Evolutionary conservation across 1,140 invertebrate genomes (phyloP), one percentile per base, ranked within the genome.

Genomic region (Drosophila navojoa): DNA sequence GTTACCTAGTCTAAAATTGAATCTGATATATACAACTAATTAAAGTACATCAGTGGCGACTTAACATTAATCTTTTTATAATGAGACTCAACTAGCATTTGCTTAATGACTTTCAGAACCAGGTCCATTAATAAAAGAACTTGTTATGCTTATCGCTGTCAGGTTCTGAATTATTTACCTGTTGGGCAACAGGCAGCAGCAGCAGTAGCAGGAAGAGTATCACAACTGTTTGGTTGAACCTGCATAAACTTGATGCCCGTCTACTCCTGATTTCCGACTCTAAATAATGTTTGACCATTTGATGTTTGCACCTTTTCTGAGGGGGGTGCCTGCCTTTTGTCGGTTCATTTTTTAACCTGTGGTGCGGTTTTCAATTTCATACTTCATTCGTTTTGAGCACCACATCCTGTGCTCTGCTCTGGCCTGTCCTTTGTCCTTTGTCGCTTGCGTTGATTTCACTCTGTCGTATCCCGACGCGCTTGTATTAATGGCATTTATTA

Each of bases 401-500:
- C 68, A 63, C 68, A 77, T 78, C 77, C 53, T 61, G 47, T 32
- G 47, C 52, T 40, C 22, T 58, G 25, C 47, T 6, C 4, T 45
- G 42, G 4, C 5, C 42, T 4, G 45, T 13, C 15, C 42, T 40
- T 59, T 53, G 45, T 13, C 15, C 42, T 40, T 59, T 53, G n/a
- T 60, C 29, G 32, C 5, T 38, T 61, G 53, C 69, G 40, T 63
- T 50, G 59, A 47, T 63, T 42, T 49, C 53, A 19, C 50, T 40
- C 44, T 19, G 15, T 32, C 52, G 52, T 52, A 47, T 52, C 38
- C 54, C 70, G 70, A 63, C 16, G 44, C 72, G 77, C 57, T 72
- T 77, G 80, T 85, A 90, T 89, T 90, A 89, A 89, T 89, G 75
- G 86, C 85, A 89, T 89, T 89, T 89, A 89, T 89, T 89, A 89